Evolutionary conservation across 2,888 invertebrate genomes (phyloP).

Genomic region (Patella depressa): DNA sequence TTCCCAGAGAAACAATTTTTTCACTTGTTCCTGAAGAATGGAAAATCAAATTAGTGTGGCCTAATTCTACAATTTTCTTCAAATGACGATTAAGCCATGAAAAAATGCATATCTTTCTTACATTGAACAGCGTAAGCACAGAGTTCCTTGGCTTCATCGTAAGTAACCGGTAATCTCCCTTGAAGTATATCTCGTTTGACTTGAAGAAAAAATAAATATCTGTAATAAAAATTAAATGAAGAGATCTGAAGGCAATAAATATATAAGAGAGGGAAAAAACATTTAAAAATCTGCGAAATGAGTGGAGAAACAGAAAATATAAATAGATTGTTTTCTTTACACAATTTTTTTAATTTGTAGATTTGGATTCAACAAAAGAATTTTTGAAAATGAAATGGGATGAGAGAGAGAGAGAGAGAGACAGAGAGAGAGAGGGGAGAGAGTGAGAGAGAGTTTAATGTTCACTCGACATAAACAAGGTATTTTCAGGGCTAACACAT

Average conservation of each 20-base stretch:
- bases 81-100: too few species aligned
- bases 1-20: too few species aligned
- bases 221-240: constrained; percentile 71
- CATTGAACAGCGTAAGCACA: constrained; percentile 95
- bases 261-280: not conserved
- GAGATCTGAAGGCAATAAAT: not conserved
- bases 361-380: too few species aligned
- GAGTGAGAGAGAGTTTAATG: too few species aligned
- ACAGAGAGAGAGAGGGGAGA: too few species aligned
- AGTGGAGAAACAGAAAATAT: not conserved
- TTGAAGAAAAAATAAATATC: constrained; percentile 97
- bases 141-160: constrained; percentile 91
- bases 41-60: too few species aligned
- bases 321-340: not conserved
- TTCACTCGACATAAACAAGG: too few species aligned
- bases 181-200: constrained; percentile 96
- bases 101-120: constrained; percentile 75
- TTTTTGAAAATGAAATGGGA: too few species aligned
- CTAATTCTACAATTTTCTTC: too few species aligned
- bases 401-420: too few species aligned
- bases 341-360: not conserved
- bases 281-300: not conserved
- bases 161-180: constrained; percentile 90
- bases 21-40: too few species aligned
- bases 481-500: too few species aligned